phyloP scores from a whole-genome alignment of 2,888 invertebrate species.

The Itoplectis maculator region DNA sequence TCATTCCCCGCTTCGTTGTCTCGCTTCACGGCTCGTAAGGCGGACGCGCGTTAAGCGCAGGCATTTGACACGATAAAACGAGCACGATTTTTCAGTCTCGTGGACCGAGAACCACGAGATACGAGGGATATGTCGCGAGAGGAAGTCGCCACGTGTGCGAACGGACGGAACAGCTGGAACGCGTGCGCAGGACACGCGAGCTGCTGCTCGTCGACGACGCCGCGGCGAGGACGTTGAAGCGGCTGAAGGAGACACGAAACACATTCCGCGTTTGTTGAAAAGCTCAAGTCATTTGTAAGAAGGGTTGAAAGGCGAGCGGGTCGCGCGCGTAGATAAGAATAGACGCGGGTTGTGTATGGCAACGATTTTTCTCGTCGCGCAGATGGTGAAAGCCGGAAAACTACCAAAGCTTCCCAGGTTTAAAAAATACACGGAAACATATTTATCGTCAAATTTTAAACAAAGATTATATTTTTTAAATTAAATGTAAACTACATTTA shows the following conservation, averaged over 20 bases:
- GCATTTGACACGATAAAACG: constrained; percentile 73
- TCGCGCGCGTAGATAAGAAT: constrained; percentile 74
- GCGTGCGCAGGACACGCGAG: constrained; percentile 42
- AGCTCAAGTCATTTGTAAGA: constrained; percentile 74
- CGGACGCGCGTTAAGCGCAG: constrained; percentile 55
- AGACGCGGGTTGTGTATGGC: constrained; percentile 51
- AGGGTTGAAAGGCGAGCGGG: constrained; percentile 72
- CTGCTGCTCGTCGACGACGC: constrained; percentile 42
- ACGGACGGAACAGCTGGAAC: constrained; percentile 68
- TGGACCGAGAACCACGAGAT: constrained; percentile 59
- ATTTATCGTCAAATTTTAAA: too few species aligned
- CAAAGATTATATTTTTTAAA: too few species aligned
- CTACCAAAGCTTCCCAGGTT: constrained; percentile 4
- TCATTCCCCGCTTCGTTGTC: constrained; percentile 40
- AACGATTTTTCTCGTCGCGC: constrained; percentile 47
- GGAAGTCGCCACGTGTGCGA: constrained; percentile 61
- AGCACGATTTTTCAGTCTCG: constrained; percentile 77
- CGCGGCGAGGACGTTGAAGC: constrained; percentile 42
- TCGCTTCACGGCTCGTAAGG: constrained; percentile 40
- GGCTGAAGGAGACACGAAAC: constrained; percentile 62
- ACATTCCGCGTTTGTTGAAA: constrained; percentile 74
- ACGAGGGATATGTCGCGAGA: constrained; percentile 71
- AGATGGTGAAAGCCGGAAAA: not conserved
- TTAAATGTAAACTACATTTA: too few species aligned
- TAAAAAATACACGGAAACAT: not conserved